These are phyloP conservation scores for Dolichomitus sp. DNA, from an alignment of 2,888 invertebrate species.

Conservation along the genomic window DNA sequence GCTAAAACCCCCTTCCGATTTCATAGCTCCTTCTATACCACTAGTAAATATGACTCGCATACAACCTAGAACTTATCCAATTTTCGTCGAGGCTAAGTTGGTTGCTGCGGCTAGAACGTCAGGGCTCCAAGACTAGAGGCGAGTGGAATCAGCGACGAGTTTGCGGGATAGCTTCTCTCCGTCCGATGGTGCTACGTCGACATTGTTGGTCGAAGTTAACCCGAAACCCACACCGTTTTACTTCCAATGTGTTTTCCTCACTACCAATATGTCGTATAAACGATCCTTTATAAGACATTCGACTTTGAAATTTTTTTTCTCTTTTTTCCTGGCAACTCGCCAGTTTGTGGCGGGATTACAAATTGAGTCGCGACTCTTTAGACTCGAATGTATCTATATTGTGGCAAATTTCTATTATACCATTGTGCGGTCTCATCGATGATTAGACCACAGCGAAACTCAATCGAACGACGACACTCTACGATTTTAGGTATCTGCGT, in stretches of 20 bases:
- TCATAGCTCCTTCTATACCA: conserved; percentile 1
- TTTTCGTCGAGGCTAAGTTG: conserved; percentile 50
- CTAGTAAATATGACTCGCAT: conserved; percentile 10
- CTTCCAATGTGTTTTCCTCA: not conserved
- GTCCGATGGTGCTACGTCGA: not conserved
- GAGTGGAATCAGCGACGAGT: conserved; percentile 52
- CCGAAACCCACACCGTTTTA: not conserved
- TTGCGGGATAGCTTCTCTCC: conserved; percentile 8
- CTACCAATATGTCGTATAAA: not conserved
- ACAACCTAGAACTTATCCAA: conserved; percentile 60
- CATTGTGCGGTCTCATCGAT: conserved; percentile 13
- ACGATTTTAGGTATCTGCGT: conserved; percentile 54
- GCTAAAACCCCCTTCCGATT: not conserved
- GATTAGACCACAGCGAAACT: conserved; percentile 34
- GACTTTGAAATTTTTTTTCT: not conserved
- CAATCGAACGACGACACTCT: conserved; percentile 19
- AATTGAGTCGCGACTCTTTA: not conserved
- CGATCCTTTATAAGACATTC: not conserved
- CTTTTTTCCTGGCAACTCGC: not conserved
- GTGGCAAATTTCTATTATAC: conserved; percentile 29
- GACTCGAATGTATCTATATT: not conserved
- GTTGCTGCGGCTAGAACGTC: conserved; percentile 10
- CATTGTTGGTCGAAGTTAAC: not conserved
- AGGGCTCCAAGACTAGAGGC: conserved; percentile 1
- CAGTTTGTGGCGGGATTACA: not conserved